Evolutionary conservation across 2,888 invertebrate genomes (phyloP), one percentile per base, ranked within the genome.

Genomic region (Erpobdella octoculata): DNA sequence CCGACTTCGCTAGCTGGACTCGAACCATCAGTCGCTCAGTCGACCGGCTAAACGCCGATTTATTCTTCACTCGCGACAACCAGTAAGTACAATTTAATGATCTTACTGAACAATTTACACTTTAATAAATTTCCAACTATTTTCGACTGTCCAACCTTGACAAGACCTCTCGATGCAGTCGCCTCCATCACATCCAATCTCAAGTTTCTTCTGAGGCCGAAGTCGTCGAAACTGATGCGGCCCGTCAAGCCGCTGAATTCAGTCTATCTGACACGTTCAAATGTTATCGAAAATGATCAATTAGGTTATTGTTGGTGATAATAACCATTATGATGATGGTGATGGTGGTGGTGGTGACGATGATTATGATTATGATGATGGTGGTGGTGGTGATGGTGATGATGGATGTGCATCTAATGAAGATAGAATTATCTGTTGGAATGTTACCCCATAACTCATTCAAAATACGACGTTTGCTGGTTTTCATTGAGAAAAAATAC

Each of bases 201-300:
- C 72, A 78, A 78, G 28, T 77, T 77, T 48, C 69, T 74, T 35
- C 82, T 71, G 9, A 78, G 74, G 1, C 81, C 81, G 67, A 77
- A 70, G 3, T 74, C 66, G 74, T 81, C 78, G 74, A 81, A 79
- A 6, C 77, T 75, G 12, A 81, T 76, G 18, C 77, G 78, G 8
- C 81, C 81, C 0, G 81, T 80, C 62, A 80, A 73, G 12, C 81
- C 81, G 58, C 78, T 71, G 33, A 78, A 75, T 53, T 76, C 75
- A 5, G 76, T 77, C 81, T 81, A 66, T 53, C 66, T 68, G 73
- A 28, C 64, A 38, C 38, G 33, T 21, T 21, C 3, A 48, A 12
- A n/a, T 48, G 48, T 12, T 25, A 48, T 9, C n/a, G 48, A 21
- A n/a, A n/a, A n/a, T n/a, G n/a, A n/a, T n/a, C n/a, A n/a, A n/a